Evolutionary conservation across 1,140 invertebrate genomes (phyloP), one percentile per base, ranked within the genome.

Genomic region (Drosophila trapezifrons): DNA sequence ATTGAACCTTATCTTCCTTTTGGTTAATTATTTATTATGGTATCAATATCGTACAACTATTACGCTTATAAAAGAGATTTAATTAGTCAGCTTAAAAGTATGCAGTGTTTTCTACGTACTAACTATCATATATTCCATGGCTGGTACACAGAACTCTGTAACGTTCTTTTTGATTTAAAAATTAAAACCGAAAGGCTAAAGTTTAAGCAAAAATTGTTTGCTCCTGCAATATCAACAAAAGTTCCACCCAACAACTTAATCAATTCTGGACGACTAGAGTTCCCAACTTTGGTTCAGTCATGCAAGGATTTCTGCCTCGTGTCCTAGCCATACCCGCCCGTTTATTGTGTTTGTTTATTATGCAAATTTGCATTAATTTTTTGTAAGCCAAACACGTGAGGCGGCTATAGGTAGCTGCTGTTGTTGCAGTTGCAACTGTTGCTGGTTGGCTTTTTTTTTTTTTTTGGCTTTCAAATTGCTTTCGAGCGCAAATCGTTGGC

Each of bases 321-420:
- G 65, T 43, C 25, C 29, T 55, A 22, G 29, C 49, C 49, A 32
- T 37, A 45, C 64, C 65, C 12, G 20, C 20, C 35, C 62, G 55
- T 70, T 83, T 83, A 87, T 87, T 87, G 64, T 83, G 76, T 86
- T 82, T 87, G 78, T 86, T 89, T 89, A 87, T 83, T 87, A 89
- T 80, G 84, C 66, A 89, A 89, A 89, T 89, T 80, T 77, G 60
- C 72, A 89, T 89, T 89, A 89, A 89, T 83, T 89, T 78, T 67
- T 74, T 54, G 75, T 63, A 54, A 58, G 73, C 54, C 51, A 27
- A 55, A 89, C 83, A 87, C 72, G 83, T 87, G 83, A 77, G 42
- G 27, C 35, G 25, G 35, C 43, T 54, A n/a, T 22, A 37, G 35
- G 29, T 20, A 13, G 56, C 63, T 37, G 10, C 38, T 69, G 65